These are phyloP conservation scores for Parazoanthus atlanticus DNA, from an alignment of 92 coral and sea anemone genomes.

Conservation along the genomic window DNA sequence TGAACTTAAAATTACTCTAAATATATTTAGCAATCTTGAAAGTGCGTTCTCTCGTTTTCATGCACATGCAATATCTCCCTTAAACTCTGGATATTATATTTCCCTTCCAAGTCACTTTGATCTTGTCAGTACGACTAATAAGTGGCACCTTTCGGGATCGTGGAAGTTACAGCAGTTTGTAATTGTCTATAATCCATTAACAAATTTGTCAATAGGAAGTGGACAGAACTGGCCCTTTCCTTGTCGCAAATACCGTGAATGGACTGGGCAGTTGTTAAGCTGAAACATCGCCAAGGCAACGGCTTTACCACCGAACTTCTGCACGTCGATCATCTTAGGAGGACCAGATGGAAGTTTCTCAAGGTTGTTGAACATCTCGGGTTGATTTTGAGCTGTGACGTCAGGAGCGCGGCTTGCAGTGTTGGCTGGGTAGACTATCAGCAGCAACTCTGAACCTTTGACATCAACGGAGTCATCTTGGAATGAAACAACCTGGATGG, in stretches of 20 bases:
- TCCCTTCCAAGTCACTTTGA: no score
- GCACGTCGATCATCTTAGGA: constrained; percentile 12
- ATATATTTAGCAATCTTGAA: no score
- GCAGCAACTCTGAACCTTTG: background rate
- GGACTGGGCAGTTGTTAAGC: background rate
- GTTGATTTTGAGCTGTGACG: constrained; percentile 2
- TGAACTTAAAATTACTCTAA: no score
- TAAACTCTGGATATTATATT: no score
- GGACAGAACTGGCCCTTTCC: background rate
- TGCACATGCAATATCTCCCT: no score
- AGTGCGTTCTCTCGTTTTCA: no score
- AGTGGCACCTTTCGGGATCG: no score
- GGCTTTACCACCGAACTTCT: background rate
- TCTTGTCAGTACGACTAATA: no score
- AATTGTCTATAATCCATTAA: background rate
- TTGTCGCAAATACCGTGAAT: background rate
- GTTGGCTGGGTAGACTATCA: background rate
- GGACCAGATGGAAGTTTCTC: constrained; percentile 6
- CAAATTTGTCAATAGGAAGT: background rate
- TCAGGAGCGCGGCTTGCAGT: constrained; percentile 10
- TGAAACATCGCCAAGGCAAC: background rate
- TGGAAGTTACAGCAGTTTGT: no score
- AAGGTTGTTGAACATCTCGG: background rate
- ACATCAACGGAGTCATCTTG: background rate
- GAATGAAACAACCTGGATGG: background rate